These are phyloP conservation scores for Ivindomyrus marchei DNA, from an alignment of 2,113 vertebrate species.

Conservation along the genomic window DNA sequence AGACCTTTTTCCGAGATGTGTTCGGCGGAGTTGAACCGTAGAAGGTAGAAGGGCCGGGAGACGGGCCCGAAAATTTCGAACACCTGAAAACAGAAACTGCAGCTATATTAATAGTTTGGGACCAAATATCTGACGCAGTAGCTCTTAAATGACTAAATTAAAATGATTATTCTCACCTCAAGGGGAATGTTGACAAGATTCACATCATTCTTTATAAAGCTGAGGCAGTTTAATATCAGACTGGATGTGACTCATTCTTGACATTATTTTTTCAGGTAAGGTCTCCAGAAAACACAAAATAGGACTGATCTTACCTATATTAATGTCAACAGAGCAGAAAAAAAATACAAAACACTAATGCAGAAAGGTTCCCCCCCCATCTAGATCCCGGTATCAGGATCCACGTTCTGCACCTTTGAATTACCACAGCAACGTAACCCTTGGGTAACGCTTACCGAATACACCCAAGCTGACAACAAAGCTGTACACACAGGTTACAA, in stretches of 20 bases:
- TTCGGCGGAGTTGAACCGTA: constrained; percentile 77
- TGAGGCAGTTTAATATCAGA: background rate
- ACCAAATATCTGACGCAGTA: background rate
- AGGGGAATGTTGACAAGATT: background rate
- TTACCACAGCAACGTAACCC: background rate
- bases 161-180: background rate
- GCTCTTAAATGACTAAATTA: background rate
- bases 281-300: background rate
- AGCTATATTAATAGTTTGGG: background rate
- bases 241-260: background rate
- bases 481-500: background rate
- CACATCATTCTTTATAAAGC: background rate
- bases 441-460: background rate
- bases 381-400: background rate
- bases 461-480: background rate
- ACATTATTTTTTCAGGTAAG: background rate
- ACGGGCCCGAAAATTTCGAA: constrained; percentile 95
- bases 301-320: background rate
- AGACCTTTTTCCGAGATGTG: constrained; percentile 71
- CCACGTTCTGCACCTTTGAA: background rate
- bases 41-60: constrained; percentile 78
- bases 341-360: background rate
- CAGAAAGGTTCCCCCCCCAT: background rate
- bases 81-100: constrained; percentile 59
- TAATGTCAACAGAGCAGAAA: background rate